Conservation (phyloP, 1,140 invertebrate species). For the Leptinotarsa defecta region DNA sequence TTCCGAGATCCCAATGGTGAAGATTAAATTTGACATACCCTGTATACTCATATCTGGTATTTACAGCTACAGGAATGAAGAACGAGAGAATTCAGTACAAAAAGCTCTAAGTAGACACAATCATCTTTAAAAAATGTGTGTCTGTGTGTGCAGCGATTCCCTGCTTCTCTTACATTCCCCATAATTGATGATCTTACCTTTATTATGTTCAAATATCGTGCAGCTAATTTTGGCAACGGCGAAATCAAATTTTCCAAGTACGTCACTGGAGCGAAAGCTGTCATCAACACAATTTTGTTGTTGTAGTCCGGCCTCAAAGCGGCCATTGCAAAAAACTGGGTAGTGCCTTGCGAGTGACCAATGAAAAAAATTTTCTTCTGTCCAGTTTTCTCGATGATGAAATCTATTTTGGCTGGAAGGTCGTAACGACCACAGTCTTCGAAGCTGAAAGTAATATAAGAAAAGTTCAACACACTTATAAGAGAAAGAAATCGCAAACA, state of each 20-base stretch:
- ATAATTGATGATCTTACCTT: slow-evolving; percentile 2
- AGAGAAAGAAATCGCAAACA: too few species aligned
- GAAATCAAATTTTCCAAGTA: slow-evolving; percentile 61
- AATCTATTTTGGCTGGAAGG: slow-evolving; percentile 65
- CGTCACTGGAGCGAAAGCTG: slow-evolving; percentile 70
- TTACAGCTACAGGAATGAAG: too few species aligned
- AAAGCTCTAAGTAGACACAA: too few species aligned
- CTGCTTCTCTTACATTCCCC: too few species aligned
- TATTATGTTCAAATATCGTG: background rate
- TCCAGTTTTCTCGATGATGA: slow-evolving; percentile 51
- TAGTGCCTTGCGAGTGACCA: slow-evolving; percentile 62
- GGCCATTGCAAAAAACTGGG: slow-evolving; percentile 66
- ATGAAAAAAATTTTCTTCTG: slow-evolving; percentile 43
- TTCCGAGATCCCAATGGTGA: too few species aligned
- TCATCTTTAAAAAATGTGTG: too few species aligned
- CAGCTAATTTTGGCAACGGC: slow-evolving; percentile 16
- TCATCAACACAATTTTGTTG: slow-evolving; percentile 63
- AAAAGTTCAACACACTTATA: too few species aligned
- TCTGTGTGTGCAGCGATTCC: too few species aligned
- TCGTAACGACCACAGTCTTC: slow-evolving; percentile 61
- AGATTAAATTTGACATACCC: too few species aligned
- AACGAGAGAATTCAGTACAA: too few species aligned
- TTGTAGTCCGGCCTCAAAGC: slow-evolving; percentile 67
- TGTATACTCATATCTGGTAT: too few species aligned
- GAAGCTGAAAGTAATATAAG: slow-evolving; percentile 34